A percentile compares a stretch with the other conserved stretches of the same genome.
Conservation (phyloP, 2,888 invertebrate genomes). For the Diaphora mendica region DNA sequence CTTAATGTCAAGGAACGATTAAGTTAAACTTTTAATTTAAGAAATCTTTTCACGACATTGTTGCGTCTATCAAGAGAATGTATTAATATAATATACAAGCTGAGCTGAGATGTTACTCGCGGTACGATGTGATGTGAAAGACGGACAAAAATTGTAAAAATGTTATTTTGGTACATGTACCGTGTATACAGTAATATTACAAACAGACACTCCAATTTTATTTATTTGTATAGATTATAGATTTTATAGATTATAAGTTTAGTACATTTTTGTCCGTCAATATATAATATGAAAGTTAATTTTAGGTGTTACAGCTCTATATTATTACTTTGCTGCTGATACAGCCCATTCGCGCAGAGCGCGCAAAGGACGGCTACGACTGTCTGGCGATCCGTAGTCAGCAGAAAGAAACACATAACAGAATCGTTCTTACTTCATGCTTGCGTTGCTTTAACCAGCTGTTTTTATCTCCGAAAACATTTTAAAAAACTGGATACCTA, state of each 20-base stretch:
- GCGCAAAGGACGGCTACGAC: conserved; percentile 79
- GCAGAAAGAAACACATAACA: conserved; percentile 83
- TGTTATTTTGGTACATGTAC: too few relatives aligned
- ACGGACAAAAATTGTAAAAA: neutral
- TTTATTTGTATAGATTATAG: too few relatives aligned
- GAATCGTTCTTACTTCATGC: conserved; percentile 52
- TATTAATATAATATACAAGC: too few relatives aligned
- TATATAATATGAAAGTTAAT: neutral
- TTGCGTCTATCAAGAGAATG: neutral
- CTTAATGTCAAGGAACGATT: neutral
- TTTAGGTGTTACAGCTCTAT: conserved; percentile 60
- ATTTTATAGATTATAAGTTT: too few relatives aligned
- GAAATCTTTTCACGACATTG: neutral
- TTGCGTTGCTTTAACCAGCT: conserved; percentile 48
- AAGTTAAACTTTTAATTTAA: neutral
- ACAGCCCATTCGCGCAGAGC: conserved; percentile 76
- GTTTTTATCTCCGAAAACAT: conserved; percentile 45
- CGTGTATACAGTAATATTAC: too few relatives aligned
- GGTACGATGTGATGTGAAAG: too few relatives aligned
- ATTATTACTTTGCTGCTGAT: conserved; percentile 73
- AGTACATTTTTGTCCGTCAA: too few relatives aligned
- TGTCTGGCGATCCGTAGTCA: conserved; percentile 81
- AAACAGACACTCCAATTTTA: too few relatives aligned
- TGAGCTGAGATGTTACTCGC: too few relatives aligned
- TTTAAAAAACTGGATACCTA: conserved; percentile 6